Evolutionary conservation across 2,888 invertebrate genomes (phyloP).

Genomic region (Brachyopa scutellaris): DNA sequence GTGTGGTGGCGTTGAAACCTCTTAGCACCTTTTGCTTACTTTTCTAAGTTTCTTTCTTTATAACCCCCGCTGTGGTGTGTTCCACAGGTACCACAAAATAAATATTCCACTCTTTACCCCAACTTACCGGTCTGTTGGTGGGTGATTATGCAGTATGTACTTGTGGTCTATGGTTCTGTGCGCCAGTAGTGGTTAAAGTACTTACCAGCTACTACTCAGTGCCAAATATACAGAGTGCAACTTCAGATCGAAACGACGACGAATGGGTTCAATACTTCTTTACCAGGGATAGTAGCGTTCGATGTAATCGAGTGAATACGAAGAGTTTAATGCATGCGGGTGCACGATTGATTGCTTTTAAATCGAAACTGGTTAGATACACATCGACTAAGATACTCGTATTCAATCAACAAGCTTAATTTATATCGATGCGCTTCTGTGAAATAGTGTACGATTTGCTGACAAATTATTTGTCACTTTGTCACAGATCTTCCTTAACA

Average conservation of each 20-base stretch:
- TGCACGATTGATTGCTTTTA: constrained; percentile 53
- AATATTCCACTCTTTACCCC: constrained; percentile 30
- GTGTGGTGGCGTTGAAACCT: constrained; percentile 55
- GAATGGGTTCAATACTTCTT: too few relatives aligned
- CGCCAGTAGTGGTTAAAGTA: constrained; percentile 43
- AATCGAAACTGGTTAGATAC: constrained; percentile 17
- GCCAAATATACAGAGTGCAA: constrained; percentile 5
- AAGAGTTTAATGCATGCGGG: constrained; percentile 37
- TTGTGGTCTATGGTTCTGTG: constrained; percentile 54
- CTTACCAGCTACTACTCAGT: constrained; percentile 37
- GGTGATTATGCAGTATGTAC: constrained; percentile 40
- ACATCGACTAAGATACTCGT: constrained; percentile 25
- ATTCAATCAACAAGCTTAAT: constrained; percentile 31
- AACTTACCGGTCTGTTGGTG: constrained; percentile 14
- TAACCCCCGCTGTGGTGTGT: not conserved
- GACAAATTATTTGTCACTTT: constrained; percentile 29
- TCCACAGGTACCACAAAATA: constrained; percentile 44
- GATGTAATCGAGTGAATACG: too few relatives aligned
- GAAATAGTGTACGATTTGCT: constrained; percentile 28
- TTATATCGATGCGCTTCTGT: constrained; percentile 29
- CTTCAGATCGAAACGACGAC: constrained; percentile 8
- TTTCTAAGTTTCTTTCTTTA: constrained; percentile 6
- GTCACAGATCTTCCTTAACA: too few relatives aligned
- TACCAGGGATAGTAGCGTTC: too few relatives aligned
- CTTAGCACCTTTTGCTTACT: constrained; percentile 64